phyloP scores from a whole-genome alignment of 2,113 vertebrate genomes.

The Sterna hirundo region DNA sequence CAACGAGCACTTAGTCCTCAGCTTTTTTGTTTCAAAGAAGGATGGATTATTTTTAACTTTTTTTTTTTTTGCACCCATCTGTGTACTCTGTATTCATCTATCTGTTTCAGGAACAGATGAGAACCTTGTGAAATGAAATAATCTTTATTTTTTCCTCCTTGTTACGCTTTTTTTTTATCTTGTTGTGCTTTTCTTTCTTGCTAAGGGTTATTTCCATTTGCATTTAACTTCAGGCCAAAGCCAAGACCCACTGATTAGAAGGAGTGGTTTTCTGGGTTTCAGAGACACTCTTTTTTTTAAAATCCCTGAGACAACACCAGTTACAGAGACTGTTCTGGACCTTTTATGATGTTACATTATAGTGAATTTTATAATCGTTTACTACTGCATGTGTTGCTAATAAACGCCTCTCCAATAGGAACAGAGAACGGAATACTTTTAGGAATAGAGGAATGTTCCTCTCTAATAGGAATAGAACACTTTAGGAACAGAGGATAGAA shows the following conservation, averaged over 20 bases:
- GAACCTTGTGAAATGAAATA: background rate
- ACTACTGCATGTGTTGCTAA: background rate
- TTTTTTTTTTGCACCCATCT: background rate
- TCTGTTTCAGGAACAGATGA: background rate
- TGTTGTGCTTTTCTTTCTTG: background rate
- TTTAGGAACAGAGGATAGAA: background rate
- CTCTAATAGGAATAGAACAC: background rate
- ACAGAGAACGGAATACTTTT: background rate
- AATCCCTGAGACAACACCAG: background rate
- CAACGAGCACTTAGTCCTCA: background rate
- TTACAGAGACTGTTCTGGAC: background rate
- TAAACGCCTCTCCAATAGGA: background rate
- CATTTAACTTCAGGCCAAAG: background rate
- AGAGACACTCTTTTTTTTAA: background rate
- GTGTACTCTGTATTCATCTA: background rate
- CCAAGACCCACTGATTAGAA: background rate
- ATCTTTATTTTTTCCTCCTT: background rate
- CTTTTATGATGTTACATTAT: background rate
- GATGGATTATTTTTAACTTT: background rate
- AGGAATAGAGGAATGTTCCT: background rate
- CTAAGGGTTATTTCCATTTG: background rate
- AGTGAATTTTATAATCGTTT: background rate
- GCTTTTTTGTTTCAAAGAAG: background rate
- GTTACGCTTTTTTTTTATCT: background rate
- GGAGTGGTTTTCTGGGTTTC: background rate